A percentile compares a stretch with the other conserved stretches of the same genome.
These are phyloP conservation scores for Hycleus phaleratus DNA, from an alignment of 1,140 invertebrate species.

Conservation along the genomic window DNA sequence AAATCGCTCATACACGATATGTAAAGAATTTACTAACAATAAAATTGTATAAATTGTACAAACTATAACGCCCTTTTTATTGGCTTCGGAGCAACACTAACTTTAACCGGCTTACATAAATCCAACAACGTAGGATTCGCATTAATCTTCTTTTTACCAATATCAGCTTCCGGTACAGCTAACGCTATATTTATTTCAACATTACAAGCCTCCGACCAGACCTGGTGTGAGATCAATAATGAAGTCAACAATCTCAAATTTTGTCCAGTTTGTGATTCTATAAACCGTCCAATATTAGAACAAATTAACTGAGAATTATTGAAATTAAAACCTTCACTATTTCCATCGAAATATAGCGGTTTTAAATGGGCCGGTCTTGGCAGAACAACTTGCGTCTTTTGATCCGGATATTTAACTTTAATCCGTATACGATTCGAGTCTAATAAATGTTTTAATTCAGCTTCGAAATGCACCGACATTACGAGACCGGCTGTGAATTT, in stretches of 20 bases:
- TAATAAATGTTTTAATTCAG: slow-evolving; percentile 72
- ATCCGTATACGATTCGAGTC: slow-evolving; percentile 67
- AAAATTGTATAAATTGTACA: not conserved
- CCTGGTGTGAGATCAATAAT: slow-evolving; percentile 80
- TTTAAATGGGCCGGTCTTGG: slow-evolving; percentile 65
- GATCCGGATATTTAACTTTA: slow-evolving; percentile 87
- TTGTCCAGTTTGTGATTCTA: slow-evolving; percentile 39
- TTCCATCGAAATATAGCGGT: slow-evolving; percentile 41
- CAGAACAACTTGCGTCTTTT: slow-evolving; percentile 73
- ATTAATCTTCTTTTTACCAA: slow-evolving; percentile 48
- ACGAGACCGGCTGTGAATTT: slow-evolving; percentile 91
- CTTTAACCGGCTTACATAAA: slow-evolving; percentile 80
- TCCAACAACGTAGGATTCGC: slow-evolving; percentile 64
- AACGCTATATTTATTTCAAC: slow-evolving; percentile 80
- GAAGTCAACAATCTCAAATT: slow-evolving; percentile 76
- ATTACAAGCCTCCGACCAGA: slow-evolving; percentile 82
- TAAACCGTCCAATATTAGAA: slow-evolving; percentile 1
- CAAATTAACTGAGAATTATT: no score
- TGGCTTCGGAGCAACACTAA: slow-evolving; percentile 81
- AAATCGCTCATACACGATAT: no score
- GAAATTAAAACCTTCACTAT: slow-evolving; percentile 21
- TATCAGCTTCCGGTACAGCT: slow-evolving; percentile 60
- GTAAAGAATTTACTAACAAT: not conserved
- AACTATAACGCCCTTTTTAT: slow-evolving; percentile 55
- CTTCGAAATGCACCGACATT: slow-evolving; percentile 76